Evolutionary conservation across 2,888 invertebrate genomes (phyloP).

Genomic region (Meloe dianella): DNA sequence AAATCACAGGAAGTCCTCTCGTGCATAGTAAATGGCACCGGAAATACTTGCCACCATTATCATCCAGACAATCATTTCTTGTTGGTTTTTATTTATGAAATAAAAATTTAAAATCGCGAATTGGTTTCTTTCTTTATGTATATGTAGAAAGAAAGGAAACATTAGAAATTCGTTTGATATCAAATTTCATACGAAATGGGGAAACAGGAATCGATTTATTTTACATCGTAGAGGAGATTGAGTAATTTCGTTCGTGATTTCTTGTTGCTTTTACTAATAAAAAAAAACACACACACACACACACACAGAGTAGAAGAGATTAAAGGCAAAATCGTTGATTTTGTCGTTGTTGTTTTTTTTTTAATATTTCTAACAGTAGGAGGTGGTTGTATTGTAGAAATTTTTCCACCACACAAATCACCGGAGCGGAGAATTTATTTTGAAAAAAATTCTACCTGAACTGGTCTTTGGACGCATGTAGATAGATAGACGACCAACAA

Average conservation of each 20-base stretch:
- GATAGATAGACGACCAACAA: constrained; percentile 5
- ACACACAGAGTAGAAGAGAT: no score
- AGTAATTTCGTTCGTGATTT: constrained; percentile 2
- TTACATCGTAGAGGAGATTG: neutral
- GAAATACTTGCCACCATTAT: constrained; percentile 27
- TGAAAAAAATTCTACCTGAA: constrained; percentile 30
- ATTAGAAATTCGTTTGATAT: neutral
- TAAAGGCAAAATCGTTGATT: neutral
- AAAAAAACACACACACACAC: neutral
- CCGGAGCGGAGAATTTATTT: constrained; percentile 25
- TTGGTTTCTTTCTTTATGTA: neutral
- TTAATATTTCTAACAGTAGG: neutral
- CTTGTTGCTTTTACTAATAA: neutral
- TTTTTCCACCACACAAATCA: constrained; percentile 3
- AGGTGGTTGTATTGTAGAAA: constrained; percentile 6
- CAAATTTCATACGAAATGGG: neutral
- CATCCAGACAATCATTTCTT: neutral
- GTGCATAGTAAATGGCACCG: constrained; percentile 29
- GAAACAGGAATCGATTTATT: neutral
- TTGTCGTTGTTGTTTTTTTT: neutral
- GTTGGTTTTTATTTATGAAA: neutral
- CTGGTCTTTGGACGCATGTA: constrained; percentile 16
- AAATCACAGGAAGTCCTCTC: constrained; percentile 30
- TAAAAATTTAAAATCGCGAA: neutral
- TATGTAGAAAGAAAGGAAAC: neutral